Percentiles rank a stretch among this genome's conserved stretches.
Conservation (phyloP, 2,113 vertebrate species). For the Chionomys nivalis region DNA sequence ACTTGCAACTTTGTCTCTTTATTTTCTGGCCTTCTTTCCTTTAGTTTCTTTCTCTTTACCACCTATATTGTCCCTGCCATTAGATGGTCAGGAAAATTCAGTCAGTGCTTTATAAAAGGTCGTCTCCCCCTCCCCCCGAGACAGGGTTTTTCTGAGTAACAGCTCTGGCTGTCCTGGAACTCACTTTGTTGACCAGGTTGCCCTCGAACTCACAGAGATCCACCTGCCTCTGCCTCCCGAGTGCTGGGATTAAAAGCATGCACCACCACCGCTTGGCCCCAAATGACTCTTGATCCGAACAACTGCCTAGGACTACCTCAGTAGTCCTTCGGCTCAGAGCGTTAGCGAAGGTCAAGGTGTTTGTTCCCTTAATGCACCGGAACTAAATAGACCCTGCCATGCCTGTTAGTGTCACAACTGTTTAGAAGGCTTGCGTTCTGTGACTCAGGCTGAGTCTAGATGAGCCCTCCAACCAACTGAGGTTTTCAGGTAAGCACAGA, state of each 20-base stretch:
- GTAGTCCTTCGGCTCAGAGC: background rate
- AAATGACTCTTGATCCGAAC: background rate
- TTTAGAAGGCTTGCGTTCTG: background rate
- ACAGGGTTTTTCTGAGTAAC: too few species aligned
- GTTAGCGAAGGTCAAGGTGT: background rate
- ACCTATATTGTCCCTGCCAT: background rate
- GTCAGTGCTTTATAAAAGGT: background rate
- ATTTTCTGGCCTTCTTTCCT: background rate
- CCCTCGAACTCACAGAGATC: too few species aligned
- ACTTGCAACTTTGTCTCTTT: background rate
- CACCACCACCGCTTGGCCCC: background rate
- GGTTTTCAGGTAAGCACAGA: constrained; percentile 10
- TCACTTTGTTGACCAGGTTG: too few species aligned
- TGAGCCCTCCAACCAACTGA: background rate
- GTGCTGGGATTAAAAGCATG: too few species aligned
- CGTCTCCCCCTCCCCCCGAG: too few species aligned
- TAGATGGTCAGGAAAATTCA: background rate
- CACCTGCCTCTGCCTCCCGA: too few species aligned
- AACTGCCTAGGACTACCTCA: background rate
- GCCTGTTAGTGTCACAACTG: constrained; percentile 7
- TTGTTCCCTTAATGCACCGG: background rate
- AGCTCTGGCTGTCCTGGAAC: too few species aligned
- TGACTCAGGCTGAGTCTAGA: background rate
- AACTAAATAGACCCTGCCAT: background rate
- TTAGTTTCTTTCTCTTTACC: background rate